Evolutionary conservation across 2,113 vertebrate genomes (phyloP).

Genomic region (Typhlomys cinereus): DNA sequence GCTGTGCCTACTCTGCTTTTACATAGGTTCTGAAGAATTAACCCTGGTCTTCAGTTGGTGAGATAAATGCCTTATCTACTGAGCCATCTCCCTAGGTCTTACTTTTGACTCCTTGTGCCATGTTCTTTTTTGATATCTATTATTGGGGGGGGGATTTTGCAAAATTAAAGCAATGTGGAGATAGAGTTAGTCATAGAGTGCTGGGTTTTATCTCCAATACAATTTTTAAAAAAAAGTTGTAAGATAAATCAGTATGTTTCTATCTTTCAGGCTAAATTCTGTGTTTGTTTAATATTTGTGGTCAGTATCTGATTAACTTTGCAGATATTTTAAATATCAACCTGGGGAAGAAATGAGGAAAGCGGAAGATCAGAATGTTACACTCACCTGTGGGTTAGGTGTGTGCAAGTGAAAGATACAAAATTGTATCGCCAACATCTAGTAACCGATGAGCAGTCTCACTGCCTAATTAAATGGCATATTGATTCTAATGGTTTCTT

Average conservation of each 20-base stretch:
- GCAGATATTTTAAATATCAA: neutral
- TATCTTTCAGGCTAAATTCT: slow-evolving; percentile 29
- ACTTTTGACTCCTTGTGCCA: slow-evolving; percentile 22
- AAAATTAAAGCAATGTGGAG: neutral
- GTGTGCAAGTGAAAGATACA: neutral
- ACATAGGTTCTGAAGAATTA: too few species aligned
- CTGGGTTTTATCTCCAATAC: neutral
- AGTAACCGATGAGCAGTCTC: neutral
- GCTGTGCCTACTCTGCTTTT: too few species aligned
- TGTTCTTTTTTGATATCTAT: neutral
- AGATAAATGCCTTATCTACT: too few species aligned
- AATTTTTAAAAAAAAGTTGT: neutral
- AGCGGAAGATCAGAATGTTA: neutral
- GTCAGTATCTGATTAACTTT: neutral
- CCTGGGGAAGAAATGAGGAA: neutral
- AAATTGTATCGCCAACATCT: neutral
- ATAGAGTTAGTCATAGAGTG: neutral
- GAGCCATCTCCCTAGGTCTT: too few species aligned
- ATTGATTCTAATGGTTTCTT: slow-evolving; percentile 35
- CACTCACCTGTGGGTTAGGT: neutral
- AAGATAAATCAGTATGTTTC: slow-evolving; percentile 9
- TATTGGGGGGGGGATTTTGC: neutral
- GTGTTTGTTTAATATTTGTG: slow-evolving; percentile 17
- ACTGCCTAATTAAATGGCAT: neutral
- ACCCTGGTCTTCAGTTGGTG: too few species aligned